Conservation (phyloP, 2,888 invertebrate genomes). For the Sceliomorpha sp. region DNA sequence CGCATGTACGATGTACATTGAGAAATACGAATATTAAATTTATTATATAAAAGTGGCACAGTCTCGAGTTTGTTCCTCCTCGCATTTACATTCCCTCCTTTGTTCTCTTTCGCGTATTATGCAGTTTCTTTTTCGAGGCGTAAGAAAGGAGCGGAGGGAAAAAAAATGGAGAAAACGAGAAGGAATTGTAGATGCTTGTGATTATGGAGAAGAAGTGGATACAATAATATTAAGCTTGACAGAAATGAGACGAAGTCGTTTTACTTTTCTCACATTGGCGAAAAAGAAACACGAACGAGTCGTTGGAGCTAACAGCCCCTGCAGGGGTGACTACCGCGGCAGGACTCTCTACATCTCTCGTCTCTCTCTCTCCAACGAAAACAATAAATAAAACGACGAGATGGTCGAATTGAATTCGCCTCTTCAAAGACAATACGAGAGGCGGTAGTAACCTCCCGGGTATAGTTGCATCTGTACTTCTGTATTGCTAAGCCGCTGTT, state of each 20-base stretch:
- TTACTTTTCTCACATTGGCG: conserved; percentile 30
- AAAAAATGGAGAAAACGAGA: conserved; percentile 1
- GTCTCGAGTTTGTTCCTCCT: background rate
- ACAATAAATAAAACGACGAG: conserved; percentile 48
- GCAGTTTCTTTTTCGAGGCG: too few species aligned
- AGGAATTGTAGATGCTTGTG: conserved; percentile 19
- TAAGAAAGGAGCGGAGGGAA: conserved; percentile 4
- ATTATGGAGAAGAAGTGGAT: conserved; percentile 21
- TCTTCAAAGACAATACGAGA: conserved; percentile 47
- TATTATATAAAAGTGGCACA: conserved; percentile 30
- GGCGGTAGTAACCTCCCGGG: conserved; percentile 44
- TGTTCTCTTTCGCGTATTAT: background rate
- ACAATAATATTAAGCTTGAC: conserved; percentile 38
- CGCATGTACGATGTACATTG: conserved; percentile 54
- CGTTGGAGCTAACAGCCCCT: conserved; percentile 33
- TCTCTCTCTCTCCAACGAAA: conserved; percentile 29
- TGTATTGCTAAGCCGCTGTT: conserved; percentile 40
- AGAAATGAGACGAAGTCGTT: conserved; percentile 38
- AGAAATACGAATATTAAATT: conserved; percentile 34
- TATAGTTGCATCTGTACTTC: conserved; percentile 46
- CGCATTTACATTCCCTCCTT: background rate
- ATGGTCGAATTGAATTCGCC: conserved; percentile 45
- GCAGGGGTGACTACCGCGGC: conserved; percentile 30
- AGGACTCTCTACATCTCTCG: too few species aligned
- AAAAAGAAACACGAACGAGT: conserved; percentile 38